A percentile compares a stretch with the other conserved stretches of the same genome.
Evolutionary conservation across 2,113 vertebrate genomes (phyloP).

Genomic region (Zapornia atra): DNA sequence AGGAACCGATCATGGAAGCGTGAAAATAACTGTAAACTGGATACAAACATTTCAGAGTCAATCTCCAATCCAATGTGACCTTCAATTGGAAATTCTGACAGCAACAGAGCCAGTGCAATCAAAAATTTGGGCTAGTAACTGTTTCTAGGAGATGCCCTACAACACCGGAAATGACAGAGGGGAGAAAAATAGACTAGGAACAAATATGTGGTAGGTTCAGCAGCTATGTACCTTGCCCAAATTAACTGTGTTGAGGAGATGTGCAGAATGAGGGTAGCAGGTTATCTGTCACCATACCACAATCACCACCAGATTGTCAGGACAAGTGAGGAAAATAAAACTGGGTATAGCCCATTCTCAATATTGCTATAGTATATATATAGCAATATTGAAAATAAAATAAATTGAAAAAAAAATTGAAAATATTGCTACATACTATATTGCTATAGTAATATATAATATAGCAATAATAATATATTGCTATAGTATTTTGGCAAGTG

Average conservation of each 20-base stretch:
- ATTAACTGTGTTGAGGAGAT: not conserved
- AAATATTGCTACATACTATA: too few species aligned
- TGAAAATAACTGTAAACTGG: slow-evolving; percentile 61
- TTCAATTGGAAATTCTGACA: not conserved
- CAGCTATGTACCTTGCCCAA: not conserved
- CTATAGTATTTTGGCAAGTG: not conserved
- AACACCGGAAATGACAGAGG: not conserved
- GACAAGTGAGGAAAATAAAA: not conserved
- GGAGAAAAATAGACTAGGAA: not conserved
- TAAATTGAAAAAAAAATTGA: too few species aligned
- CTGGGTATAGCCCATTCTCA: too few species aligned
- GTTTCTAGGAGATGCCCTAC: not conserved
- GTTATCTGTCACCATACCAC: not conserved
- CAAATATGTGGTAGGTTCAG: not conserved
- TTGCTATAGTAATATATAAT: too few species aligned
- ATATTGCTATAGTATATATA: not conserved
- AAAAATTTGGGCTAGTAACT: not conserved
- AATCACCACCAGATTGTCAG: not conserved
- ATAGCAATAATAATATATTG: too few species aligned
- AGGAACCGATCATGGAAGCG: slow-evolving; percentile 25
- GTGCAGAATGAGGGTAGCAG: not conserved
- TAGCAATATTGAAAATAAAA: too few species aligned
- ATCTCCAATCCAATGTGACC: not conserved
- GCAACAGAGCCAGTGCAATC: not conserved
- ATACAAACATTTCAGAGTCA: slow-evolving; percentile 25